These are phyloP conservation scores for Nyctalus aviator DNA, from an alignment of 2,797 vertebrate species.

Conservation along the genomic window DNA sequence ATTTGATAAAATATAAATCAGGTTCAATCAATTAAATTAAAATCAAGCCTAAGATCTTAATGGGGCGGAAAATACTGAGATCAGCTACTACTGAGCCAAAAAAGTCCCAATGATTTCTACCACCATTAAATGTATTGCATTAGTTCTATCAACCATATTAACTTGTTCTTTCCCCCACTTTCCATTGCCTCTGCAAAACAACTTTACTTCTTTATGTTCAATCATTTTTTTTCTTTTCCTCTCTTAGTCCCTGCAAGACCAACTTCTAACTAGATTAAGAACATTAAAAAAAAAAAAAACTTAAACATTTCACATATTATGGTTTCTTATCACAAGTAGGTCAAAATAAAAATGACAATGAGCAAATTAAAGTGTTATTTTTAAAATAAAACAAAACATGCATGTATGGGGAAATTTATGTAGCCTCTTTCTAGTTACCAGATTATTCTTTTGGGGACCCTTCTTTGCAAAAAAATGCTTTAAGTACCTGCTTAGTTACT, in stretches of 20 bases:
- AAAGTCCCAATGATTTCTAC: background rate
- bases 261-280: background rate
- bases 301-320: background rate
- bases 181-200: background rate
- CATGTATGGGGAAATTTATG: background rate
- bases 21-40: conserved; percentile 34
- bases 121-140: background rate
- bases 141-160: background rate
- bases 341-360: conserved; percentile 34
- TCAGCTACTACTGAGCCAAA: background rate
- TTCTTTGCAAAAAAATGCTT: background rate
- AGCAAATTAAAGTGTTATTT: background rate
- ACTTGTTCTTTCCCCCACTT: background rate
- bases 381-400: background rate
- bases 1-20: conserved; percentile 23
- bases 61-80: background rate
- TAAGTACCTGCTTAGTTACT: background rate
- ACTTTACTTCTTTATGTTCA: background rate
- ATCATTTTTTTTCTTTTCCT: background rate
- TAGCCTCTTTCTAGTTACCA: background rate
- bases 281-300: background rate
- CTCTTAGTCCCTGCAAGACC: background rate
- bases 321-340: background rate
- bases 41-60: conserved; percentile 14
- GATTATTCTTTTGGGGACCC: background rate